Evolutionary conservation across 2,113 vertebrate genomes (phyloP).

Genomic region (Steatornis caripensis): DNA sequence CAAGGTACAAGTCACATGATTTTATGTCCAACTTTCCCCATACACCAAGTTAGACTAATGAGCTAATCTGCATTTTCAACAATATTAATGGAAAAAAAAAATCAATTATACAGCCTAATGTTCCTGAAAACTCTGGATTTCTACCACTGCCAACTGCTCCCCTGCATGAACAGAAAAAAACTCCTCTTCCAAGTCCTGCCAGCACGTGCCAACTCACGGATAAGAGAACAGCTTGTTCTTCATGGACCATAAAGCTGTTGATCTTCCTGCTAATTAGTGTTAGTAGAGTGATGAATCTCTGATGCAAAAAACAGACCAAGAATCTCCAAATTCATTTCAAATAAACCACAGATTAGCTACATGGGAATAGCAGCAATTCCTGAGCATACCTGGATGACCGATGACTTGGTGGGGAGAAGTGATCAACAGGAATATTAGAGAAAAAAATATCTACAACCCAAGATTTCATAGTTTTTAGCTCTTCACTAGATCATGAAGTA

Average conservation of each 20-base stretch:
- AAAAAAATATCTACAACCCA: neutral
- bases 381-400: neutral
- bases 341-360: neutral
- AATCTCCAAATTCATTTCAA: neutral
- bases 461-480: neutral
- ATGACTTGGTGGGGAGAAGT: neutral
- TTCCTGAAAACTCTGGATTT: neutral
- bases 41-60: neutral
- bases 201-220: neutral
- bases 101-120: neutral
- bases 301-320: neutral
- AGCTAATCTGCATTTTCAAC: neutral
- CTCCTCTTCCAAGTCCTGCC: neutral
- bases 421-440: neutral
- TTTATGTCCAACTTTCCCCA: neutral
- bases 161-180: neutral
- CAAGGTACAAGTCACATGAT: neutral
- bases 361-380: neutral
- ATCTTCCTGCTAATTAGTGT: slow-evolving; percentile 23
- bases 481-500: neutral
- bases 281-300: neutral
- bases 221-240: slow-evolving; percentile 29
- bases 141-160: neutral
- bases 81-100: neutral
- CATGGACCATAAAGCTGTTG: slow-evolving; percentile 16